Percentiles rank a stretch among this genome's conserved stretches.
Evolutionary conservation across 2,113 vertebrate genomes (phyloP).

Genomic region (Cephalopholis sonnerati): DNA sequence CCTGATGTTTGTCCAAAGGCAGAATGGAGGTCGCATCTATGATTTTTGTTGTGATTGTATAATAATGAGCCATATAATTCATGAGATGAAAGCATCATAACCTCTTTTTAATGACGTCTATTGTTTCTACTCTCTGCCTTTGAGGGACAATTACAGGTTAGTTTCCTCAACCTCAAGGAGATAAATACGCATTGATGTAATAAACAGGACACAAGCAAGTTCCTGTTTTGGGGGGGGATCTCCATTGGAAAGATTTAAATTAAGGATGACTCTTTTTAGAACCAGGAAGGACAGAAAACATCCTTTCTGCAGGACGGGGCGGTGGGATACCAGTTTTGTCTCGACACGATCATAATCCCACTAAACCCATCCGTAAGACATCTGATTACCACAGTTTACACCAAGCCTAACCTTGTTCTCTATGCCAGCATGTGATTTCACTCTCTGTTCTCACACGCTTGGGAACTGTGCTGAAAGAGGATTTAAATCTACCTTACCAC

Average conservation of each 20-base stretch:
- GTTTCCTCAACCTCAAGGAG: not conserved
- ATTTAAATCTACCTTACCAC: conserved; percentile 46
- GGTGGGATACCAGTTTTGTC: conserved; percentile 14
- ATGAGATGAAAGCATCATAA: not conserved
- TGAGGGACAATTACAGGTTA: not conserved
- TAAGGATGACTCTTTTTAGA: conserved; percentile 49
- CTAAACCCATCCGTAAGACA: conserved; percentile 42
- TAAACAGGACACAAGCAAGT: conserved; percentile 34
- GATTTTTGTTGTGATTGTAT: not conserved
- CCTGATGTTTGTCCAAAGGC: not conserved
- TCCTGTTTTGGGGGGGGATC: conserved; percentile 36
- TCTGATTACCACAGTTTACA: conserved; percentile 52
- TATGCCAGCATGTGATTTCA: conserved; percentile 59
- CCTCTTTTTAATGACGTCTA: not conserved
- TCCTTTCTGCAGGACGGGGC: not conserved
- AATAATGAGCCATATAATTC: not conserved
- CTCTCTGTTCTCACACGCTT: conserved; percentile 41
- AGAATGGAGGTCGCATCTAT: not conserved
- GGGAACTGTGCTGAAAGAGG: conserved; percentile 58
- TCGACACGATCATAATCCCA: conserved; percentile 24
- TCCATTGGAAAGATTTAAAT: conserved; percentile 11
- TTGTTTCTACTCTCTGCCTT: not conserved
- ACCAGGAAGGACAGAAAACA: conserved; percentile 38
- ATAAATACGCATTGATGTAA: not conserved
- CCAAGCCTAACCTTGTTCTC: conserved; percentile 49